Percentiles rank a stretch among this genome's conserved stretches.
phyloP scores from a whole-genome alignment of 2,113 vertebrate genomes.

The Megaceryle torquata region DNA sequence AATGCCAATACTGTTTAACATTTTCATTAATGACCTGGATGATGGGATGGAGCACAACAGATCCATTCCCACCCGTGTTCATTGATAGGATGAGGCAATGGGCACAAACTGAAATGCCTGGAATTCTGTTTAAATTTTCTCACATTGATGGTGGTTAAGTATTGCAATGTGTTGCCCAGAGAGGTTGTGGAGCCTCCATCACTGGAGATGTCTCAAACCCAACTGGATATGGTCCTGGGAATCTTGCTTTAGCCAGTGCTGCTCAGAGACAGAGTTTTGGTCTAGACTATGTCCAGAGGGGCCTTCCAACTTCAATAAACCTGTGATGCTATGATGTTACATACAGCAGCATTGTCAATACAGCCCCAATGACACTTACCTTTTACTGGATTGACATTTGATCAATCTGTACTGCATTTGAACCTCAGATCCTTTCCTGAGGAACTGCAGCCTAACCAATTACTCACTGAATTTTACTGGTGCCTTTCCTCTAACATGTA shows the following conservation, averaged over 20 bases:
- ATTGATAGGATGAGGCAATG: not conserved
- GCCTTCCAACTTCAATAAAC: not conserved
- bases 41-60: not conserved
- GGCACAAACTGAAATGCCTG: not conserved
- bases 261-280: not conserved
- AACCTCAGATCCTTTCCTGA: not conserved
- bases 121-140: not conserved
- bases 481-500: not conserved
- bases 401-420: not conserved
- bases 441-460: not conserved
- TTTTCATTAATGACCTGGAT: not conserved
- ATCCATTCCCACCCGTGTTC: not conserved
- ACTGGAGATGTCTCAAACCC: not conserved
- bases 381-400: not conserved
- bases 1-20: not conserved
- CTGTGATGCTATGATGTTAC: not conserved
- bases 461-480: not conserved
- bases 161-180: not conserved
- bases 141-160: not conserved
- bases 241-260: not conserved
- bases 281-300: not conserved
- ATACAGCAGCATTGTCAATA: rapidly evolving
- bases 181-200: not conserved
- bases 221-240: not conserved
- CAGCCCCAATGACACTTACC: not conserved